Evolutionary conservation across 2,888 invertebrate species (phyloP), one percentile per base, ranked within the genome.

Genomic region (Germaria angustata): DNA sequence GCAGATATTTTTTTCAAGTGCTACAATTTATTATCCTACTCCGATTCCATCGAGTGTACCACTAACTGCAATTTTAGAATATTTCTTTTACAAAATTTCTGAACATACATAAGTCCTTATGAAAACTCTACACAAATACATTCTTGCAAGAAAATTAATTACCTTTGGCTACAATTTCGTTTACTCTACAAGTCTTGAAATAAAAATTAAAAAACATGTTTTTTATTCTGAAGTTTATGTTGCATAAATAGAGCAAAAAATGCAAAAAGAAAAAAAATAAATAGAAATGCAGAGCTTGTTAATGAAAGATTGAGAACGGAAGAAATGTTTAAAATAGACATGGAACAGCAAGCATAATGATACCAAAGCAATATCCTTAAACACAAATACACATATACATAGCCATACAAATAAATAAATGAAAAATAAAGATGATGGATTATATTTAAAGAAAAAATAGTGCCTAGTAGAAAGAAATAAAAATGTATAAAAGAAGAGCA

Each of bases 101-200:
- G 20, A 22, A 7, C 22, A 44, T 3, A 36, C 15, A 24, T 32
- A 53, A 53, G 13, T 22, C 9, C 7, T 39, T 22, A 32, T 34
- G 53, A 6, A 34, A 69, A 53, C 53, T 55, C 20, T n/a, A 46
- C 59, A 41, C 6, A 72, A 53, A 73, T 41, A 73, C 41, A 41
- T 49, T 55, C 46, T 76, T 79, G 61, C 66, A 82, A 86, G 86
- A 88, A 88, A 88, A 88, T 88, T 88, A 88, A 88, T 88, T 88
- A 88, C 87, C 88, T 88, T 88, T 87, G 87, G 89, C 88, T 87
- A 88, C 75, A 75, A 65, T 71, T 76, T 75, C 82, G 75, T 79
- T 82, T 82, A 72, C 71, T 55, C 9, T 36, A 34, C 24, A 65
- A 79, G 68, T 59, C 73, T 75, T 61, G 7, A 51, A 34, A 46